phyloP scores from a whole-genome alignment of 2,113 vertebrate genomes.

The Fukomys damarensis region DNA sequence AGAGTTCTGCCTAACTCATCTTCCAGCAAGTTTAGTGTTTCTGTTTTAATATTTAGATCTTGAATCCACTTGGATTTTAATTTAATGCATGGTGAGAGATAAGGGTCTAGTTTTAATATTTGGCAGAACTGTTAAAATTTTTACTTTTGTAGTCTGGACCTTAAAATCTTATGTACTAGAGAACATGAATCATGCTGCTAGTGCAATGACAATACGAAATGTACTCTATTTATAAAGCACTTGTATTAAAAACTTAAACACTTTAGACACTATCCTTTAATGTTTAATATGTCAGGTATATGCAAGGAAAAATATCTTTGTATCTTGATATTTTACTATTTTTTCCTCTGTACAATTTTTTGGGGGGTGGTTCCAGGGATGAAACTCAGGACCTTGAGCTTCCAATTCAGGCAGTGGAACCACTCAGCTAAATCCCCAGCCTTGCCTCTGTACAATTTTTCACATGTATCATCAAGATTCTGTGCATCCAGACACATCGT shows the following conservation, averaged over 20 bases:
- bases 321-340: neutral
- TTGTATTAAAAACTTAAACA: neutral
- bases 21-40: too few species aligned
- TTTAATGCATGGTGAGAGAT: too few species aligned
- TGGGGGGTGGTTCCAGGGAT: too few species aligned
- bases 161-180: neutral
- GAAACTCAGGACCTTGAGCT: too few species aligned
- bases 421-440: too few species aligned
- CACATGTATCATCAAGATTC: neutral
- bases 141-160: neutral
- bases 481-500: neutral
- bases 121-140: slow-evolving; percentile 29
- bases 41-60: too few species aligned
- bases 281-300: neutral
- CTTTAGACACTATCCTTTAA: neutral
- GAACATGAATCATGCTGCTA: neutral
- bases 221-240: neutral
- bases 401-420: too few species aligned
- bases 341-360: neutral
- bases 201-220: neutral
- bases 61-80: too few species aligned
- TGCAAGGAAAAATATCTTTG: neutral
- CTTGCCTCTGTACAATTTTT: neutral
- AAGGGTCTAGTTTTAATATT: too few species aligned
- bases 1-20: too few species aligned